phyloP scores from a whole-genome alignment of 2,888 invertebrate species.

The Listrodromus nycthemerus region DNA sequence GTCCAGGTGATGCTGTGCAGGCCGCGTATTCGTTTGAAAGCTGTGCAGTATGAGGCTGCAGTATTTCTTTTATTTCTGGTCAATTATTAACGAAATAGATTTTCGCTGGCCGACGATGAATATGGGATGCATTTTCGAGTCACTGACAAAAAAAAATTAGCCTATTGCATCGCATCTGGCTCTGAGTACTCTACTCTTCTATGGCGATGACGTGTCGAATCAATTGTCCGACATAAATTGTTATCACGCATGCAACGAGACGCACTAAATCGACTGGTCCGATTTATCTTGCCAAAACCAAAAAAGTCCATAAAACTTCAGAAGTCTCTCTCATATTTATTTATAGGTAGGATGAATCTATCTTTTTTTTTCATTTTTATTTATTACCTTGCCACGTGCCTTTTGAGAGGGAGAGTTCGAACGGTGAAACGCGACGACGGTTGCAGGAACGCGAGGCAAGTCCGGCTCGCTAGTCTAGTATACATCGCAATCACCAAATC shows the following conservation, averaged over 20 bases:
- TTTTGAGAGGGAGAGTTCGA: not conserved
- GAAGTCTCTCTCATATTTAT: conserved; percentile 47
- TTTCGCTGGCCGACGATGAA: conserved; percentile 23
- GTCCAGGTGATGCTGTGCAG: not conserved
- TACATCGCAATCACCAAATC: not conserved
- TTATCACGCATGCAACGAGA: conserved; percentile 12
- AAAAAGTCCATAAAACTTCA: conserved; percentile 13
- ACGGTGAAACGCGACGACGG: not conserved
- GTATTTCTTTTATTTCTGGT: conserved; percentile 52
- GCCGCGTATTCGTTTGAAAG: conserved; percentile 7
- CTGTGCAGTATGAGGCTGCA: conserved; percentile 32
- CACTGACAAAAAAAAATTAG: conserved; percentile 4
- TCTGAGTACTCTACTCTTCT: conserved; percentile 15
- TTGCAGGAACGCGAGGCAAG: conserved; percentile 1
- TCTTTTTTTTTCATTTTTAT: conserved; percentile 15
- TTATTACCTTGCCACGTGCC: conserved; percentile 26
- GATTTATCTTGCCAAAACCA: conserved; percentile 47
- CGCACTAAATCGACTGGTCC: conserved; percentile 29
- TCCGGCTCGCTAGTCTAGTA: not conserved
- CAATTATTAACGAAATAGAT: conserved; percentile 8
- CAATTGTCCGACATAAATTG: conserved; percentile 16
- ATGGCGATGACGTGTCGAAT: not conserved
- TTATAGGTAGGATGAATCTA: conserved; percentile 31
- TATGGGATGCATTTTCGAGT: conserved; percentile 13
- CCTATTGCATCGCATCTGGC: conserved; percentile 10